Evolutionary conservation across 2,797 vertebrate species (phyloP), one percentile per base, ranked within the genome.

Genomic region (Diglossa cyanea): DNA sequence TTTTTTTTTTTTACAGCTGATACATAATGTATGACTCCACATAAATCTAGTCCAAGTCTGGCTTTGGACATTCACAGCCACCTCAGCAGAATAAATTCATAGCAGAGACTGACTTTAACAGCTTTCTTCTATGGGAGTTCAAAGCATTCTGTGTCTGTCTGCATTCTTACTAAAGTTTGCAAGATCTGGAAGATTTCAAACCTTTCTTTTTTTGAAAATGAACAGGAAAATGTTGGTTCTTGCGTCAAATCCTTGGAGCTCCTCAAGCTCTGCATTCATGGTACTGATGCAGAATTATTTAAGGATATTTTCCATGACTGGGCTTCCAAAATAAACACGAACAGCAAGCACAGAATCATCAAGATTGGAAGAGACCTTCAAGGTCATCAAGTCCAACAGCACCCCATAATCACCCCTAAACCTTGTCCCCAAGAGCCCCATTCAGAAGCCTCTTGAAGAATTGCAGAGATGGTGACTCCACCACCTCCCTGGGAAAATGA

Each of bases 21-120:
- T 97, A 72, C 93, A 95, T 97, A 95, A 96, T 97, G 96, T 94
- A 97, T 97, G 86, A 92, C 77, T 86, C 39, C 4, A 28, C 62
- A 91, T 97, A 97, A 97, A 97, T 97, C 91, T 63, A 57, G 24
- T n/a, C 55, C 54, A 9, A 91, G 82, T 93, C 90, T 96, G 78
- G 84, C 71, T 90, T 78, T 96, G 95, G 95, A 97, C 87, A 54
- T 91, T 79, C 91, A 81, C 72, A 95, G 87, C 60, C 83, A 93
- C 90, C 75, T 47, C 33, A 20, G 84, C 83, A 66, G 89, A 93
- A 96, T 94, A 95, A 95, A 97, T 96, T 95, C 96, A 91, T 77
- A 81, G 81, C 55, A 93, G 63, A 84, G 63, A 50, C 70, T 94
- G 95, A 88, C 75, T 97, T 93, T 95, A 96, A 95, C 57, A 85